A percentile compares a stretch with the other conserved stretches of the same genome.
phyloP scores from a whole-genome alignment of 2,113 vertebrate genomes.

The Geococcyx californianus region DNA sequence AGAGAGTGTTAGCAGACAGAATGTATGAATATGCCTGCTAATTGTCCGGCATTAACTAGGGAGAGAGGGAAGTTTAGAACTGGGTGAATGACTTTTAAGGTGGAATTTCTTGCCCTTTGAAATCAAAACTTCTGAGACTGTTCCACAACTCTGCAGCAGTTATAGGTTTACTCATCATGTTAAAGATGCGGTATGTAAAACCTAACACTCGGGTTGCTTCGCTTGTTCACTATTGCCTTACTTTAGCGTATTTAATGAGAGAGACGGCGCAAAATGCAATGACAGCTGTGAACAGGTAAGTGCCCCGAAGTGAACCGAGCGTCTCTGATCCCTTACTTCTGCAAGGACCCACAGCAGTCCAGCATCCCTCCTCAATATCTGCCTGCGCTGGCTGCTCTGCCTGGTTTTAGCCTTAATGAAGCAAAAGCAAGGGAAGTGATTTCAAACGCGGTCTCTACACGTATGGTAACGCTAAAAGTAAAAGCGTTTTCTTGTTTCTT shows the following conservation, averaged over 20 bases:
- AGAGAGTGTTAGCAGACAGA: conserved; percentile 16
- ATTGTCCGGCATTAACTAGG: not conserved
- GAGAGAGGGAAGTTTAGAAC: conserved; percentile 31
- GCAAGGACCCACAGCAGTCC: conserved; percentile 6
- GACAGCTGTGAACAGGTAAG: conserved; percentile 72
- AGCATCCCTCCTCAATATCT: conserved; percentile 42
- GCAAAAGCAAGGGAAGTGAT: not conserved
- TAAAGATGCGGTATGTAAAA: conserved; percentile 50
- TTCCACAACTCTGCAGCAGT: conserved; percentile 54
- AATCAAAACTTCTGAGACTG: conserved; percentile 63
- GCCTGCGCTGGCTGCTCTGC: not conserved
- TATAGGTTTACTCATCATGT: conserved; percentile 35
- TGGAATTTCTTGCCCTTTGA: conserved; percentile 48
- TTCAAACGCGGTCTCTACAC: not conserved
- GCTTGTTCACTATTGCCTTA: conserved; percentile 12
- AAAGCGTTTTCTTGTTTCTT: not conserved
- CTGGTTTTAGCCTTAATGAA: not conserved
- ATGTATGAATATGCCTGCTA: conserved; percentile 37
- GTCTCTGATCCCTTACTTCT: not conserved
- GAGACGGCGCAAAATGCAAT: not conserved
- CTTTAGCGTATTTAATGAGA: not conserved
- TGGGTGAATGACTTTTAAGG: conserved; percentile 27
- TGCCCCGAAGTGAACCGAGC: conserved; percentile 13
- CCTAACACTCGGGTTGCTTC: conserved; percentile 13
- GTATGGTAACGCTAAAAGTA: not conserved